phyloP scores from a whole-genome alignment of 2,888 invertebrate species.

The Linnaemya tessellans region DNA sequence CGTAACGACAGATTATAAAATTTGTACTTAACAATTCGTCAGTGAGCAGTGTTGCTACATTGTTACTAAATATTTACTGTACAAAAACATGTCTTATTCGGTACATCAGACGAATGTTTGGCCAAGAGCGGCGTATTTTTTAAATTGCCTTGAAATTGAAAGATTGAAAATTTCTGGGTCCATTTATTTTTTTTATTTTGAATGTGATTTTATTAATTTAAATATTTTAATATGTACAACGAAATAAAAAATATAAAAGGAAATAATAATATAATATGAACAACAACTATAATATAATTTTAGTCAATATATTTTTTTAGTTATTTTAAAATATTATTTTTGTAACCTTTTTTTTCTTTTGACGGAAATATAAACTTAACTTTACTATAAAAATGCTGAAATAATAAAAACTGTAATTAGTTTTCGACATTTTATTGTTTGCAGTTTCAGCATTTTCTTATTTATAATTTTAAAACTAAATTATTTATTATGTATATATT shows the following conservation, averaged over 20 bases:
- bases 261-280: conserved; percentile 69
- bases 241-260: conserved; percentile 66
- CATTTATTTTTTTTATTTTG: conserved; percentile 49
- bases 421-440: conserved; percentile 25
- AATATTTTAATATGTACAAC: conserved; percentile 67
- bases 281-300: conserved; percentile 67
- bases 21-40: no score
- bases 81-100: no score
- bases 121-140: no score
- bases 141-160: not conserved
- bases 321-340: conserved; percentile 56
- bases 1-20: no score
- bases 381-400: conserved; percentile 55
- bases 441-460: conserved; percentile 44
- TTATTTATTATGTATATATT: conserved; percentile 44
- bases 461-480: conserved; percentile 44
- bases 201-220: conserved; percentile 64
- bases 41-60: no score
- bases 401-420: conserved; percentile 32
- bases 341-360: conserved; percentile 53
- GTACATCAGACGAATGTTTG: no score
- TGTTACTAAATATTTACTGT: no score
- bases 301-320: conserved; percentile 43
- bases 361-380: conserved; percentile 55
- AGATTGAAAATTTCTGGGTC: conserved; percentile 1